Evolutionary conservation across 2,888 invertebrate species (phyloP), one percentile per base, ranked within the genome.

Genomic region (Cosmopolites sordidus): DNA sequence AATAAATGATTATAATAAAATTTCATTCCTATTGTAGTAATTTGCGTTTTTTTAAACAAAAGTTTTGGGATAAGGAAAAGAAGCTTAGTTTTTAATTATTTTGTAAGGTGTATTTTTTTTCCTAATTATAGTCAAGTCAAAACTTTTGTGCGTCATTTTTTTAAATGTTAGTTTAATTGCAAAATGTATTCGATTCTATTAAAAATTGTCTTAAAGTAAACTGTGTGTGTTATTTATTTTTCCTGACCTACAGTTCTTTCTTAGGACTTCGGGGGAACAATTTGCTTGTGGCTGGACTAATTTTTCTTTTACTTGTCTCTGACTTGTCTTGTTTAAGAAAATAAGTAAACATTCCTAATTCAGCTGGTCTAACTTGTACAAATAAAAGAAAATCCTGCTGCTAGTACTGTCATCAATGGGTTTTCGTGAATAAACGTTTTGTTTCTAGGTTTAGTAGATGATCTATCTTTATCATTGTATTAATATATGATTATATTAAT

Each of bases 11-110:
- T 2, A 16, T 16, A 16, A 41, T 41, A n/a, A 18, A 12, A 50
- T 45, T 40, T 51, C 51, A 51, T 51, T 51, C 51, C 51, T 45
- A 16, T 33, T 40, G 30, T 51, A 41, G 41, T 51, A 33, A 18
- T 46, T 42, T 18, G 33, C 29, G 41, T 45, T 30, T 30, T 50
- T 48, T 5, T 12, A 37, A n/a, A n/a, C 37, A 42, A 43, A 48
- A 43, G 37, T 37, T 41, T 37, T 22, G 41, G 43, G 4, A 33
- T 11, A 11, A n/a, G 33, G 11, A 33, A 33, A 33, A 33, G 5
- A 33, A 33, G 33, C 11, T 33, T 33, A 11, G 33, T 33, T 33
- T 22, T 22, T 22, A 22, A 22, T 22, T 22, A 22, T 22, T 22
- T 12, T 11, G 33, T 12, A 33, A 33, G n/a, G 11, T 33, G 11